These are phyloP conservation scores for Pseudochromis fuscus DNA, from an alignment of 2,797 vertebrate species.

Conservation along the genomic window DNA sequence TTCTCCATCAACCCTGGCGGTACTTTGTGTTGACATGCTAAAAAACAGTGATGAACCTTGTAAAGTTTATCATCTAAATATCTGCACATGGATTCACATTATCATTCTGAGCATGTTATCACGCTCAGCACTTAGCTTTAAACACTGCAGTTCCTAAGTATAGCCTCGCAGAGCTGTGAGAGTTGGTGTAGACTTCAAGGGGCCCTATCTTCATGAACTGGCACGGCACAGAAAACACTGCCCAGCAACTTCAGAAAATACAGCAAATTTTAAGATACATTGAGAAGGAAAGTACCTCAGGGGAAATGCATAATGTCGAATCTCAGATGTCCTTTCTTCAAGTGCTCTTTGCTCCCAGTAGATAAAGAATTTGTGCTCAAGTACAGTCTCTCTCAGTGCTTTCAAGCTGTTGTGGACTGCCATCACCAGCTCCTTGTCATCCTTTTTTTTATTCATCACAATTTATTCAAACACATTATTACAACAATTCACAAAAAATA, in stretches of 20 bases:
- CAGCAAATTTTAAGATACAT: no score
- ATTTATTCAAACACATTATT: slow-evolving; percentile 17
- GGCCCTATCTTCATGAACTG: no score
- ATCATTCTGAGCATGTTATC: background rate
- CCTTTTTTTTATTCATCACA: background rate
- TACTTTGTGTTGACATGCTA: background rate
- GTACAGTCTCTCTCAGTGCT: background rate
- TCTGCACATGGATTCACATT: background rate
- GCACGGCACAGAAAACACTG: background rate
- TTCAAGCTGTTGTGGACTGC: background rate
- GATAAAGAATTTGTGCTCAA: background rate
- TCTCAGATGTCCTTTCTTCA: slow-evolving; percentile 5
- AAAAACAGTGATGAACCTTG: no score
- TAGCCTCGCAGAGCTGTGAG: background rate
- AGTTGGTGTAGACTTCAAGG: background rate
- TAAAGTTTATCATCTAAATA: background rate
- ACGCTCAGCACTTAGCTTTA: slow-evolving; percentile 1
- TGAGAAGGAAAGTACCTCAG: no score
- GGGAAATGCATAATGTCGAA: no score
- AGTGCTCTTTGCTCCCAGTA: slow-evolving; percentile 7
- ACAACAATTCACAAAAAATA: slow-evolving; percentile 7
- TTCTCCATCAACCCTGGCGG: background rate
- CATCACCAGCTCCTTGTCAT: background rate
- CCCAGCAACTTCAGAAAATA: background rate
- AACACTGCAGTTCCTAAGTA: background rate